These are phyloP conservation scores for Butastur rufipennis DNA, from an alignment of 2,113 vertebrate species.

Conservation along the genomic window DNA sequence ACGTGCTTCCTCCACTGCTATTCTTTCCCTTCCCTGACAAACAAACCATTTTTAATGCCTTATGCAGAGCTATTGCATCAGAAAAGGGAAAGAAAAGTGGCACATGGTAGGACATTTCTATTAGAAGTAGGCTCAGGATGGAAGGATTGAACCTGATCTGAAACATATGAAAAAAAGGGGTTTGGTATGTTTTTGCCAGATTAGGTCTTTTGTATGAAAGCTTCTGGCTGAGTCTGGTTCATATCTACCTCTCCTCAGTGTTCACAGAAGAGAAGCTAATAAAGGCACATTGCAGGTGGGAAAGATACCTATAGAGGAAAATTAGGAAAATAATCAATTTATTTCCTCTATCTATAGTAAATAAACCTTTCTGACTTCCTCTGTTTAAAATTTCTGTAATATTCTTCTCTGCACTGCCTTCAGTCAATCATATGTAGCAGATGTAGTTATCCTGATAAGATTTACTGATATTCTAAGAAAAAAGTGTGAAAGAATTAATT, in stretches of 20 bases:
- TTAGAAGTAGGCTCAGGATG: neutral
- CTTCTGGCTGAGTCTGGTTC: neutral
- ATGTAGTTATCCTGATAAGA: neutral
- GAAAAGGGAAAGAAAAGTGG: neutral
- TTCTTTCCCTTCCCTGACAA: neutral
- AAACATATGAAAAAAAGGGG: neutral
- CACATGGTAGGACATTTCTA: neutral
- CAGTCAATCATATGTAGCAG: neutral
- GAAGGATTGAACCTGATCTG: neutral
- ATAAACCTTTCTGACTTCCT: neutral
- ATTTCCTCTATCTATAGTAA: neutral
- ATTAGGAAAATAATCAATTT: neutral
- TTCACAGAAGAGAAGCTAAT: neutral
- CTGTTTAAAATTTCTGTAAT: neutral
- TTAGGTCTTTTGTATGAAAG: rapidly evolving
- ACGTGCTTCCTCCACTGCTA: neutral
- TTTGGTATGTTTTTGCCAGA: neutral
- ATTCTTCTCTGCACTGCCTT: neutral
- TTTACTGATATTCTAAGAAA: neutral
- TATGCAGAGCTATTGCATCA: neutral
- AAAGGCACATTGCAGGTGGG: neutral
- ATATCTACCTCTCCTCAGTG: neutral
- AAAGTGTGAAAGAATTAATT: neutral
- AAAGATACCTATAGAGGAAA: neutral
- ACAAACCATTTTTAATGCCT: neutral